Base-by-base conservation (phyloP, 2,888 invertebrate species). In the Tiphia femorata region DNA sequence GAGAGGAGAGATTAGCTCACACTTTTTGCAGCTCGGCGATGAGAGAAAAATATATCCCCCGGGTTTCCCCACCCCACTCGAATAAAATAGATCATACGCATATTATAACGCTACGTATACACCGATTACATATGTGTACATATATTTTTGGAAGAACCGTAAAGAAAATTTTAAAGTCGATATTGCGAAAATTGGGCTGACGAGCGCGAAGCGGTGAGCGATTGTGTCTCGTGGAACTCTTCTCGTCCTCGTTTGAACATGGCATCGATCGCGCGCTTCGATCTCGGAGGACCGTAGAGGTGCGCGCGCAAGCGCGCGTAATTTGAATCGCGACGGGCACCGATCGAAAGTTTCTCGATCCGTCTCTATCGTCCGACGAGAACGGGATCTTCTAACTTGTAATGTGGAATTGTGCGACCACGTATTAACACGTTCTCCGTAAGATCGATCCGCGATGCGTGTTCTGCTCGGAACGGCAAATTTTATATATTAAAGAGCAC, bases 101-200 rank as follows among this genome's bases (percentile, higher is more conserved):
- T 52, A 35, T 44, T 25, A 53, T 63, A 67, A 64, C 67, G 72
- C 67, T 74, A 73, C 59, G 65, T 74, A 75, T 74, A 74, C 70
- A 71, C 72, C 73, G 70, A 69, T 70, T 69, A 72, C 65, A 73
- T 69, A 75, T 66, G 68, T 76, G 77, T 77, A 78, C 70, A 77
- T 77, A 78, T 78, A 78, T 78, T 78, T 78, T 78, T 78, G 75
- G 75, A 78, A 73, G 72, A 74, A 58, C 56, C 64, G 59, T 55
- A 60, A 67, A 58, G 47, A 62, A 43, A 65, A 68, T 21, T 70
- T 64, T 70, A 63, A 52, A 69, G 69, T 72, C 70, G 67, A 72
- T n/a, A n/a, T n/a, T n/a, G n/a, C n/a, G n/a, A n/a, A n/a, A 71
- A 72, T 70, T 71, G 56, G 61, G 62, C 46, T 51, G 44, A 16